These are phyloP conservation scores for Cisticola juncidis DNA, from an alignment of 2,113 vertebrate genomes.

Conservation along the genomic window DNA sequence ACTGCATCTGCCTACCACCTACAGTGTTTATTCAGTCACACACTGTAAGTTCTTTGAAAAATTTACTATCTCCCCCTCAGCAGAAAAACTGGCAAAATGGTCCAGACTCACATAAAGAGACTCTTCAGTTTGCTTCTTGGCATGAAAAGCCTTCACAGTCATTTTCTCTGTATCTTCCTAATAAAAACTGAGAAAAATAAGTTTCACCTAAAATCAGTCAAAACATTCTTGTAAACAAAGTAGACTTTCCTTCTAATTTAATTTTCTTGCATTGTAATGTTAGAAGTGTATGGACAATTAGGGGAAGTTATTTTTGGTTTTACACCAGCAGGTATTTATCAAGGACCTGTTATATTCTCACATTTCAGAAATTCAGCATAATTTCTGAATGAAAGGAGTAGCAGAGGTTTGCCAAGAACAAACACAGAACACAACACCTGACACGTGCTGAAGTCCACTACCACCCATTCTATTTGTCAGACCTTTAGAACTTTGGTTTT, in stretches of 20 bases:
- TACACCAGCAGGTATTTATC: neutral
- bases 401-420: neutral
- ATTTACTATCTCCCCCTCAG: neutral
- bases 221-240: neutral
- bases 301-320: neutral
- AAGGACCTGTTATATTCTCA: accelerated
- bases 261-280: neutral
- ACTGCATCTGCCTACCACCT: neutral
- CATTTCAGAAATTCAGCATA: neutral
- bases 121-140: neutral
- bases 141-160: neutral
- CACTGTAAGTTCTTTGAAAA: neutral
- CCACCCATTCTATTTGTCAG: neutral
- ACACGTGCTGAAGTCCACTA: neutral
- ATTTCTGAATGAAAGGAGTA: neutral
- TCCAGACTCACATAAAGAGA: neutral
- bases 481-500: neutral
- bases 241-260: neutral
- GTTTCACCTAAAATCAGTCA: neutral
- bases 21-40: neutral
- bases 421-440: accelerated
- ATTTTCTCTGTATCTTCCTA: neutral
- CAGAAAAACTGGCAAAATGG: neutral
- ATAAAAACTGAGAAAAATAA: neutral
- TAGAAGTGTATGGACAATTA: neutral